phyloP scores from a whole-genome alignment of 1,140 invertebrate genomes.

The Drosophila ogumai region DNA sequence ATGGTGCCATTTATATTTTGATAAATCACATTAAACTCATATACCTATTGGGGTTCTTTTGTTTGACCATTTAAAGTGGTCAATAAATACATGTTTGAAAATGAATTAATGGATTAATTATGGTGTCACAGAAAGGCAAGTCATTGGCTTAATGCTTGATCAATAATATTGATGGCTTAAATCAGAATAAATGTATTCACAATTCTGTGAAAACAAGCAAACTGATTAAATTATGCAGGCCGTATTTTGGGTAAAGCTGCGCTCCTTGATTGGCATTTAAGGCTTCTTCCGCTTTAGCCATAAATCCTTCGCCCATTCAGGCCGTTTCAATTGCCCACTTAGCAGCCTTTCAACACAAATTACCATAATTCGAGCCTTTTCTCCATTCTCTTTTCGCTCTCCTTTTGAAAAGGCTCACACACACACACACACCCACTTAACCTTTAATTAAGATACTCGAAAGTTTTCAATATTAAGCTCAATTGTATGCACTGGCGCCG shows the following conservation, averaged over 20 bases:
- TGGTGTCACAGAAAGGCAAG: slow-evolving; percentile 18
- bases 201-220: slow-evolving; percentile 9
- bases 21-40: slow-evolving; percentile 61
- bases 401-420: slow-evolving; percentile 63
- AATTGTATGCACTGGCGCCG: slow-evolving; percentile 68
- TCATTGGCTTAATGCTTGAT: slow-evolving; percentile 17
- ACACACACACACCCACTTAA: slow-evolving; percentile 72
- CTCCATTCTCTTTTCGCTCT: slow-evolving; percentile 56
- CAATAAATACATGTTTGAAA: slow-evolving; percentile 26
- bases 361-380: slow-evolving; percentile 55
- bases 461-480: slow-evolving; percentile 79
- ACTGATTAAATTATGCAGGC: slow-evolving; percentile 21
- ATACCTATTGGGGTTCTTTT: slow-evolving; percentile 31
- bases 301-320: slow-evolving; percentile 43
- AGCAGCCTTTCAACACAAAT: slow-evolving; percentile 51
- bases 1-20: slow-evolving; percentile 64
- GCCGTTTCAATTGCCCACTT: slow-evolving; percentile 50
- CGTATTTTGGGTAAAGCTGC: slow-evolving; percentile 7
- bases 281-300: slow-evolving; percentile 23
- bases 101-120: slow-evolving; percentile 52
- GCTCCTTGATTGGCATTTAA: slow-evolving; percentile 38
- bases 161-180: slow-evolving; percentile 16
- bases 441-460: slow-evolving; percentile 82
- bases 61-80: slow-evolving; percentile 31
- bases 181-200: slow-evolving; percentile 5